phyloP scores from a whole-genome alignment of 1,140 invertebrate species.

The Listronotus oregonensis region DNA sequence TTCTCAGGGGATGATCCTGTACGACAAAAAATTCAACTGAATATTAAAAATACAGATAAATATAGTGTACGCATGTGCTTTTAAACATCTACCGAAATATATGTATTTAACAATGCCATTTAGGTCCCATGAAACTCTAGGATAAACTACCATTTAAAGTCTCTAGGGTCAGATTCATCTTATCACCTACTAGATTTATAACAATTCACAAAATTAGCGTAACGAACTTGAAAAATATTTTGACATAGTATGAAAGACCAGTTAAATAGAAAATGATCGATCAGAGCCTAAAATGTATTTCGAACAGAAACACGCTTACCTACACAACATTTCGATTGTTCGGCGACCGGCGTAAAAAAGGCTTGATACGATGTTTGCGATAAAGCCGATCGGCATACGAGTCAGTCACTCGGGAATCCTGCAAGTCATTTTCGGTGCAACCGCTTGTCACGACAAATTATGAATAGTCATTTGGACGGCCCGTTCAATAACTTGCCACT shows the following conservation, averaged over 20 bases:
- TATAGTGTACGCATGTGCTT: too few relatives aligned
- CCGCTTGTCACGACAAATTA: slow-evolving; percentile 40
- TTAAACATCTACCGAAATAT: too few relatives aligned
- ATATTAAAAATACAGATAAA: too few relatives aligned
- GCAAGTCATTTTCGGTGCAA: slow-evolving; percentile 38
- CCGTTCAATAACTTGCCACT: slow-evolving; percentile 34
- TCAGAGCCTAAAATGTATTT: slow-evolving; percentile 16
- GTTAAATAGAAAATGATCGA: slow-evolving; percentile 27
- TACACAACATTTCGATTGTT: slow-evolving; percentile 36
- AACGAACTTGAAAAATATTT: slow-evolving; percentile 26
- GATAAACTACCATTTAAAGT: too few relatives aligned
- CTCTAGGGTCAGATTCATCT: too few relatives aligned
- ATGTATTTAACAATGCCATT: too few relatives aligned
- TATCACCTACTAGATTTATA: too few relatives aligned
- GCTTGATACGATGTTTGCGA: slow-evolving; percentile 33
- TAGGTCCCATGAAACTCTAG: too few relatives aligned
- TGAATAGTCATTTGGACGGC: slow-evolving; percentile 32
- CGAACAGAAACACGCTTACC: slow-evolving; percentile 30
- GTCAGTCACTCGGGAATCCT: slow-evolving; percentile 35
- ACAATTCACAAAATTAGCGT: too few relatives aligned
- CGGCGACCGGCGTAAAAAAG: slow-evolving; percentile 27
- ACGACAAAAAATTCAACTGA: too few relatives aligned
- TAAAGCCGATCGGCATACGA: slow-evolving; percentile 35
- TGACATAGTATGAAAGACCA: slow-evolving; percentile 8
- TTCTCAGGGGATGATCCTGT: too few relatives aligned